phyloP scores from a whole-genome alignment of 2,797 vertebrate species.

The Lates japonicus region DNA sequence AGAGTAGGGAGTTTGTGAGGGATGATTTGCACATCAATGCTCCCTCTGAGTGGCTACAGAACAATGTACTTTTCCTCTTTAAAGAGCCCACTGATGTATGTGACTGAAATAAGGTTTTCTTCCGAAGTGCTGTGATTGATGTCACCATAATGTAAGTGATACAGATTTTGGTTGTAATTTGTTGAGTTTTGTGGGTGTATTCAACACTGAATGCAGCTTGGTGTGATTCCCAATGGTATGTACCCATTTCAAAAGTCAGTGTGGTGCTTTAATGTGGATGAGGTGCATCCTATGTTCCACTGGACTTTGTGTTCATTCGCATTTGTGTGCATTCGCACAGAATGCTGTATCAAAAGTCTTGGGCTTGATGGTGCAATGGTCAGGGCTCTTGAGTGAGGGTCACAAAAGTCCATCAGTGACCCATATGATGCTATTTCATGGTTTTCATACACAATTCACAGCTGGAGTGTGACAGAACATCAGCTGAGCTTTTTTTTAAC shows the following conservation, averaged over 20 bases:
- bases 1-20: slow-evolving; percentile 31
- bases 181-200: slow-evolving; percentile 10
- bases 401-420: slow-evolving; percentile 25
- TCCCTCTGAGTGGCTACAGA: slow-evolving; percentile 42
- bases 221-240: slow-evolving; percentile 1
- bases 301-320: neutral
- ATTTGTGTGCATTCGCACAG: neutral
- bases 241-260: neutral
- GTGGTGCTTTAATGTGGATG: neutral
- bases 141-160: slow-evolving; percentile 17
- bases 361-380: slow-evolving; percentile 6
- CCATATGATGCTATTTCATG: slow-evolving; percentile 47
- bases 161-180: slow-evolving; percentile 2
- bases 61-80: slow-evolving; percentile 57
- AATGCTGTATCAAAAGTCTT: slow-evolving; percentile 7
- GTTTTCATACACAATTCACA: slow-evolving; percentile 51
- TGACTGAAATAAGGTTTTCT: slow-evolving; percentile 56
- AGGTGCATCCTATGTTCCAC: neutral
- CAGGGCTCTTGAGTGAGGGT: slow-evolving; percentile 12
- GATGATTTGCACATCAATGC: slow-evolving; percentile 75
- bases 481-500: slow-evolving; percentile 24
- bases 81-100: slow-evolving; percentile 44
- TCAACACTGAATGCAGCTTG: slow-evolving; percentile 10
- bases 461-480: slow-evolving; percentile 31
- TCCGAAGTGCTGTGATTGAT: slow-evolving; percentile 34